Evolutionary conservation across 2,113 vertebrate genomes (phyloP).

Genomic region (Dryoscopus gambensis): DNA sequence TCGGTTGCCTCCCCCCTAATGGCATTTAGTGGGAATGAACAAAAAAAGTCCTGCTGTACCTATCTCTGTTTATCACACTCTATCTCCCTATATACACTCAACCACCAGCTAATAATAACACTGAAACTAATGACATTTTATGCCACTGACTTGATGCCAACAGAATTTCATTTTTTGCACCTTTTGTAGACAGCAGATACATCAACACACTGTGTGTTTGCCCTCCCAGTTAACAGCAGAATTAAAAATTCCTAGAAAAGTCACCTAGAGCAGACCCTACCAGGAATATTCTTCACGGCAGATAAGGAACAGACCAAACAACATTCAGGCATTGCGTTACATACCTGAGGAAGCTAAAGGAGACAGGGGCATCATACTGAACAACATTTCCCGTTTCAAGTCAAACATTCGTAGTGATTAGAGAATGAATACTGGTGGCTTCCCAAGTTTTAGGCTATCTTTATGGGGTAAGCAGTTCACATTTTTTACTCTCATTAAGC

Average conservation of each 20-base stretch:
- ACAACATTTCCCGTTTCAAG: neutral
- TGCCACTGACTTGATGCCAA: neutral
- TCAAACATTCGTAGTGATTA: neutral
- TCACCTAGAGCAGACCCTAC: neutral
- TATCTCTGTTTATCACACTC: neutral
- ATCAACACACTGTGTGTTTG: neutral
- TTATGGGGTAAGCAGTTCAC: neutral
- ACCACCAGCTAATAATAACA: neutral
- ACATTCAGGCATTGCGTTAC: neutral
- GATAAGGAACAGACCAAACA: neutral
- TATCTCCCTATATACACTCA: neutral
- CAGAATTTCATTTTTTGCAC: neutral
- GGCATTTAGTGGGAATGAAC: fast-evolving
- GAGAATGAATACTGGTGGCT: neutral
- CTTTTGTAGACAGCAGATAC: neutral
- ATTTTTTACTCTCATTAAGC: neutral
- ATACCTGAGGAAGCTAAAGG: neutral
- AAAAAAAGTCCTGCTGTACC: neutral
- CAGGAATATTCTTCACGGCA: neutral
- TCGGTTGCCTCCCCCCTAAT: neutral
- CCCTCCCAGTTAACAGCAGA: neutral
- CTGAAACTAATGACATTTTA: neutral
- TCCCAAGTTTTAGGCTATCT: neutral
- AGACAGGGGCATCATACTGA: neutral
- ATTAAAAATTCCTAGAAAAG: neutral